Percentiles rank a stretch among this genome's conserved stretches.
phyloP scores from a whole-genome alignment of 2,888 invertebrate genomes.

The Masnerella sp. region DNA sequence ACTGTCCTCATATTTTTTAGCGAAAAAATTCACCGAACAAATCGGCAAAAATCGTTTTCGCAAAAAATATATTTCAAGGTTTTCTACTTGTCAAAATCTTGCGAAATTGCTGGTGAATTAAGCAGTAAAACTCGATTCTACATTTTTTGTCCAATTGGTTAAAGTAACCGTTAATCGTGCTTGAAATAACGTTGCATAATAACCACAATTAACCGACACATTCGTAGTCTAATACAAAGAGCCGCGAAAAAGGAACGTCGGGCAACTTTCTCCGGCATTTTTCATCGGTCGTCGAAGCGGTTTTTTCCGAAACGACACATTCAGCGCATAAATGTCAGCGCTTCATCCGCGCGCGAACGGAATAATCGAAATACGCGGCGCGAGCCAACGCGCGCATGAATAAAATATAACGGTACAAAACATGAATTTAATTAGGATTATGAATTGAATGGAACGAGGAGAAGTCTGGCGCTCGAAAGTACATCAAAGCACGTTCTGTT shows the following conservation, averaged over 20 bases:
- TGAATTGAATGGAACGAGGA: conserved; percentile 46
- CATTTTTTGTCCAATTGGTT: too few species aligned
- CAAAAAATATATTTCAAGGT: too few species aligned
- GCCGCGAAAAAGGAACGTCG: conserved; percentile 8
- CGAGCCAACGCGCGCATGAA: conserved; percentile 8
- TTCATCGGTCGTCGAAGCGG: conserved; percentile 25
- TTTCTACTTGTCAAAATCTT: too few species aligned
- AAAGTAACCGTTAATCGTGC: conserved; percentile 19
- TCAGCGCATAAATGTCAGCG: conserved; percentile 14
- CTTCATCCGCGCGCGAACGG: conserved; percentile 21
- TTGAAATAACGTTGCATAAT: conserved; percentile 17
- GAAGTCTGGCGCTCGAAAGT: conserved; percentile 18
- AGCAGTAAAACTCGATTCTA: too few species aligned
- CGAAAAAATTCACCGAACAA: too few species aligned
- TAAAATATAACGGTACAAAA: conserved; percentile 41
- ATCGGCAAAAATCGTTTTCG: too few species aligned
- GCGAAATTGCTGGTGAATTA: too few species aligned
- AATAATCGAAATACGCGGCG: conserved; percentile 17
- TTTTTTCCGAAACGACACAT: conserved; percentile 12
- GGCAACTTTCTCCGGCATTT: conserved; percentile 33
- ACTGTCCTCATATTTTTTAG: too few species aligned
- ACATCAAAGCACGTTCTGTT: conserved; percentile 43
- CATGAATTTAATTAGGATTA: conserved; percentile 50
- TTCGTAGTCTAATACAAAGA: conserved; percentile 17
- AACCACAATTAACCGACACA: conserved; percentile 11